phyloP scores from a whole-genome alignment of 2,888 invertebrate species.

The Drosophila acutilabella region DNA sequence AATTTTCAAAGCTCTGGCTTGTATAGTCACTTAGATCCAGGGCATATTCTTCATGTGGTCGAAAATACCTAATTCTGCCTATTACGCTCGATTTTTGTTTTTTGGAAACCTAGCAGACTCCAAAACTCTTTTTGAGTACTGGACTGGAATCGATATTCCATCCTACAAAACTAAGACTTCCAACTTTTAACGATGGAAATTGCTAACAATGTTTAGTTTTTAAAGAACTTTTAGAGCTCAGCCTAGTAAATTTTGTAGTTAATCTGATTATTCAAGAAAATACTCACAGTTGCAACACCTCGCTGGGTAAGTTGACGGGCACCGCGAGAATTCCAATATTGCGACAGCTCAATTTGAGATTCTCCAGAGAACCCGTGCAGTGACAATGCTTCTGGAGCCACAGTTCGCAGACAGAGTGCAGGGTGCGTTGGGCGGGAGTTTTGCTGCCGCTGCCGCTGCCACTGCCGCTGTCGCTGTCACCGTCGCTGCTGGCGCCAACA shows the following conservation, averaged over 20 bases:
- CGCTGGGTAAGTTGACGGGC: slow-evolving; percentile 83
- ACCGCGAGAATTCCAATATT: slow-evolving; percentile 83
- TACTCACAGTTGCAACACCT: slow-evolving; percentile 84
- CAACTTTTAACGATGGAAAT: too few relatives aligned
- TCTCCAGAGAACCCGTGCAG: slow-evolving; percentile 82
- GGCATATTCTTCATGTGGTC: too few relatives aligned
- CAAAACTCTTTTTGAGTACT: too few relatives aligned
- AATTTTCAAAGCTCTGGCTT: too few relatives aligned
- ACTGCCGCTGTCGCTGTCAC: slow-evolving; percentile 28
- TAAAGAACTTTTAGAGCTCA: too few relatives aligned
- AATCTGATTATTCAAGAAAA: not conserved
- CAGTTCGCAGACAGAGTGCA: slow-evolving; percentile 81
- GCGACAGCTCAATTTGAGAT: slow-evolving; percentile 83
- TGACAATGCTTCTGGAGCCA: slow-evolving; percentile 84
- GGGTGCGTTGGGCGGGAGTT: slow-evolving; percentile 56
- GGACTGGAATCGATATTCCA: too few relatives aligned
- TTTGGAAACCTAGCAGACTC: too few relatives aligned
- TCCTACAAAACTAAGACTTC: too few relatives aligned
- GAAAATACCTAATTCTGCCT: too few relatives aligned
- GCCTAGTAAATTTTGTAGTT: not conserved
- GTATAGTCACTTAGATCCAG: too few relatives aligned
- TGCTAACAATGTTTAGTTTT: too few relatives aligned
- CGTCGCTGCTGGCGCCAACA: slow-evolving; percentile 20
- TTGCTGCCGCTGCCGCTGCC: slow-evolving; percentile 24
- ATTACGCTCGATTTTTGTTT: too few relatives aligned